Evolutionary conservation across 1,140 invertebrate genomes (phyloP).

Genomic region (Argopecten irradians): DNA sequence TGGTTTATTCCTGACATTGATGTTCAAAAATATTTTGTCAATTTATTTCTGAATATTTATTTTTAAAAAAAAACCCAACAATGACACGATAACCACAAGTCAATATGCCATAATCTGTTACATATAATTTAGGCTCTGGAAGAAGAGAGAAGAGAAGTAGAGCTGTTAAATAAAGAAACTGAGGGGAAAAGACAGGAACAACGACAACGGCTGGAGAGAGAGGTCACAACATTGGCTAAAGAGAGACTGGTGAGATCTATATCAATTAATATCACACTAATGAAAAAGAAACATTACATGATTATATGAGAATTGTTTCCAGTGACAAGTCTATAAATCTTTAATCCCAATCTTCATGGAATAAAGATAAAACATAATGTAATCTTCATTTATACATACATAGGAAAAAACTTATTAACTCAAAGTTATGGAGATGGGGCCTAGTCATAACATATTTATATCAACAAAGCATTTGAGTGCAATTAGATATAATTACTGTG

Average conservation of each 20-base stretch:
- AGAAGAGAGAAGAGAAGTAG: constrained; percentile 40
- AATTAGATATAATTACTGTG: too few relatives aligned
- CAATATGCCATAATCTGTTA: background rate
- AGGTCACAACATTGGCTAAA: constrained; percentile 38
- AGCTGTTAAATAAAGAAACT: constrained; percentile 41
- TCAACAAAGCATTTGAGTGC: too few relatives aligned
- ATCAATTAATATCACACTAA: background rate
- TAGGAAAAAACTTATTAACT: constrained; percentile 29
- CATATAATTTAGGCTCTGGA: constrained; percentile 31
- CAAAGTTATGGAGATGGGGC: constrained; percentile 42
- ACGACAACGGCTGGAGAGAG: constrained; percentile 39
- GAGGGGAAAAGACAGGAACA: constrained; percentile 50
- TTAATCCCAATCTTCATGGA: too few relatives aligned
- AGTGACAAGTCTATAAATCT: too few relatives aligned
- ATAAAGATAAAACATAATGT: too few relatives aligned
- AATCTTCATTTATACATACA: background rate
- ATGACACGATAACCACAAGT: constrained; percentile 26
- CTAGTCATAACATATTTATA: too few relatives aligned
- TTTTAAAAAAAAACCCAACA: background rate
- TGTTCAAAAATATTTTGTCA: background rate
- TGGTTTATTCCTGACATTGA: background rate
- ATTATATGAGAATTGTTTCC: too few relatives aligned
- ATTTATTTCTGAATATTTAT: background rate
- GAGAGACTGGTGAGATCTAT: background rate
- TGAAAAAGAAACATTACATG: too few relatives aligned